Conservation (phyloP, 2,113 vertebrate species). For the Saguinus imperator region DNA sequence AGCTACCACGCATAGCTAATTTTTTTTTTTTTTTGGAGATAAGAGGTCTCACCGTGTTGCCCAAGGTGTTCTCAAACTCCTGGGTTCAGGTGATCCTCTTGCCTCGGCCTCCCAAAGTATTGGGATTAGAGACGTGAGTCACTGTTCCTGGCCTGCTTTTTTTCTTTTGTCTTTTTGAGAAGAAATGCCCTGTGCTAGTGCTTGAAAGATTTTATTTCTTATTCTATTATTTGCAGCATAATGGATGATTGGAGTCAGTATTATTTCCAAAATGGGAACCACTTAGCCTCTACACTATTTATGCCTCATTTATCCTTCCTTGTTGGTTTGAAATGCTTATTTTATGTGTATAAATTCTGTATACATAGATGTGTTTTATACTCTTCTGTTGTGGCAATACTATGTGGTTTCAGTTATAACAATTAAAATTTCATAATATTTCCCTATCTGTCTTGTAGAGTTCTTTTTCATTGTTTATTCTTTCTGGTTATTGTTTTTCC, state of each 20-base stretch:
- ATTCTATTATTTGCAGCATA: neutral
- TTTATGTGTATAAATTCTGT: neutral
- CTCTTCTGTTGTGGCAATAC: neutral
- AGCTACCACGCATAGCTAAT: too few relatives aligned
- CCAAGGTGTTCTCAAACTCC: too few relatives aligned
- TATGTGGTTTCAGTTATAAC: neutral
- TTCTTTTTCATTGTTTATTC: slow-evolving; percentile 33
- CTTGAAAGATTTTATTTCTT: neutral
- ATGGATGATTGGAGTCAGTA: neutral
- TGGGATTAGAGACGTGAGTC: too few relatives aligned
- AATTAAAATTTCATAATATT: neutral
- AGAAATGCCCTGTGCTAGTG: neutral
- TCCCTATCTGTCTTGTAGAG: neutral
- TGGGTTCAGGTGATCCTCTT: too few relatives aligned
- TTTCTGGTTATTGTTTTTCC: neutral
- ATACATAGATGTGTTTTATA: neutral
- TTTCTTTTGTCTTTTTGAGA: neutral
- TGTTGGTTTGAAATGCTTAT: neutral
- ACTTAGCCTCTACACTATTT: neutral
- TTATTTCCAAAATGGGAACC: neutral
- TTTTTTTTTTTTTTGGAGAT: too few relatives aligned
- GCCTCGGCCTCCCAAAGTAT: too few relatives aligned
- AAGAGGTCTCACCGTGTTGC: too few relatives aligned
- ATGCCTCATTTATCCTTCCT: neutral
- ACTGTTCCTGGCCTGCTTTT: neutral